Conservation (phyloP, 2,888 invertebrate genomes). For the Noctua pronuba region DNA sequence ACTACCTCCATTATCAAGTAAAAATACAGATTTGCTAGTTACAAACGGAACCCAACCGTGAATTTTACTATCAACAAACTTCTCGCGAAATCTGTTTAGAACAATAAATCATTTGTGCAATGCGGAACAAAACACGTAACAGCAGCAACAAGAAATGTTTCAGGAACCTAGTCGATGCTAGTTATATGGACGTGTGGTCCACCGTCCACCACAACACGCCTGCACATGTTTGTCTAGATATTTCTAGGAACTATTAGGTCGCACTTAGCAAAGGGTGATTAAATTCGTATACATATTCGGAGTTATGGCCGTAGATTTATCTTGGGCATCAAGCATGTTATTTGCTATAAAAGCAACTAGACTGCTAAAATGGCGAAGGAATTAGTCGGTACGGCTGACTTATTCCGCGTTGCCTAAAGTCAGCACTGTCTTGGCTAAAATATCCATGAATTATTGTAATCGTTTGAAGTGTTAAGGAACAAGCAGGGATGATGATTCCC, state of each 20-base stretch:
- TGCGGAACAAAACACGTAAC: constrained; percentile 49
- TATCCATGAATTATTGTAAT: constrained; percentile 14
- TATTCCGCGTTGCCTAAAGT: constrained; percentile 9
- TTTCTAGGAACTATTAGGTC: constrained; percentile 40
- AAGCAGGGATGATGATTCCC: constrained; percentile 16
- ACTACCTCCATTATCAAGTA: background rate
- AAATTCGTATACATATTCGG: constrained; percentile 33
- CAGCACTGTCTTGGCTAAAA: constrained; percentile 11
- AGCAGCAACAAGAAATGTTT: constrained; percentile 40
- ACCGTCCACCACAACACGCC: constrained; percentile 33
- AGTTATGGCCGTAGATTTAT: constrained; percentile 33
- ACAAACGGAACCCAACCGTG: constrained; percentile 12
- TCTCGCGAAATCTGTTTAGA: constrained; percentile 45
- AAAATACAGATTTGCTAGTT: constrained; percentile 1
- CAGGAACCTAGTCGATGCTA: constrained; percentile 41
- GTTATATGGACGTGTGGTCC: constrained; percentile 34
- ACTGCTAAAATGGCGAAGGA: constrained; percentile 22
- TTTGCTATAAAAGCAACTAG: constrained; percentile 21
- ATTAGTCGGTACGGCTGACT: constrained; percentile 13
- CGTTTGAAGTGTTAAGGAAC: constrained; percentile 37
- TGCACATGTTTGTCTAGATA: constrained; percentile 26
- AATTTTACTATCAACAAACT: constrained; percentile 67
- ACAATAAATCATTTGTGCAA: constrained; percentile 57
- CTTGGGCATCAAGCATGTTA: constrained; percentile 16
- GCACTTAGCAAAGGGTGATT: constrained; percentile 35